phyloP scores from a whole-genome alignment of 1,140 invertebrate genomes.

The Drosophila yakuba region DNA sequence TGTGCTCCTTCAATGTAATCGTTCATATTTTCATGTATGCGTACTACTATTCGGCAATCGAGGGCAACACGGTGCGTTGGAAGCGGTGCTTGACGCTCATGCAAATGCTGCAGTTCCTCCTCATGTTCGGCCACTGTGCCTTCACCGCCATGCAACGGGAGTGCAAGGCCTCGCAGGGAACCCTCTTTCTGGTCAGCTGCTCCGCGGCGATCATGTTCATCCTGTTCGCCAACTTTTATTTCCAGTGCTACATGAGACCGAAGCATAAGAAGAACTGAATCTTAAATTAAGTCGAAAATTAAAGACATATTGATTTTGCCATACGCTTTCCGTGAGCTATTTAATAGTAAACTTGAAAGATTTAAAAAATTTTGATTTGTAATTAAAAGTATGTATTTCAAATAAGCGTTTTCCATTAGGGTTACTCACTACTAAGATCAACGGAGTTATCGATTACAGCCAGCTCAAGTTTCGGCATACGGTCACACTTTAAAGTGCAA shows the following conservation, averaged over 20 bases:
- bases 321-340: too few species aligned
- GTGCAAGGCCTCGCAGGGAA: constrained; percentile 85
- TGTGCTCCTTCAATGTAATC: constrained; percentile 11
- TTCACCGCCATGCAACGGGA: constrained; percentile 80
- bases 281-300: neutral
- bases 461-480: neutral
- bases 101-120: constrained; percentile 25
- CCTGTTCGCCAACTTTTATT: constrained; percentile 93
- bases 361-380: too few species aligned
- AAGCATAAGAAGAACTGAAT: neutral
- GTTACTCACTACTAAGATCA: neutral
- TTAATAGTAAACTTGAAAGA: too few species aligned
- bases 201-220: constrained; percentile 88
- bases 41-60: constrained; percentile 10
- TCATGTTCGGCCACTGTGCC: constrained; percentile 14
- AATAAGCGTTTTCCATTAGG: neutral
- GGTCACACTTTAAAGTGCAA: constrained; percentile 17
- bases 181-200: constrained; percentile 87
- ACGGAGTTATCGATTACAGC: neutral
- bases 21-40: constrained; percentile 18
- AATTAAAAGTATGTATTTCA: neutral
- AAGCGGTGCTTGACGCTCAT: constrained; percentile 17
- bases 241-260: constrained; percentile 13
- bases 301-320: too few species aligned
- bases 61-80: constrained; percentile 3